Base-by-base conservation (phyloP, 2,113 vertebrate genomes). In the Enhydra lutris region DNA sequence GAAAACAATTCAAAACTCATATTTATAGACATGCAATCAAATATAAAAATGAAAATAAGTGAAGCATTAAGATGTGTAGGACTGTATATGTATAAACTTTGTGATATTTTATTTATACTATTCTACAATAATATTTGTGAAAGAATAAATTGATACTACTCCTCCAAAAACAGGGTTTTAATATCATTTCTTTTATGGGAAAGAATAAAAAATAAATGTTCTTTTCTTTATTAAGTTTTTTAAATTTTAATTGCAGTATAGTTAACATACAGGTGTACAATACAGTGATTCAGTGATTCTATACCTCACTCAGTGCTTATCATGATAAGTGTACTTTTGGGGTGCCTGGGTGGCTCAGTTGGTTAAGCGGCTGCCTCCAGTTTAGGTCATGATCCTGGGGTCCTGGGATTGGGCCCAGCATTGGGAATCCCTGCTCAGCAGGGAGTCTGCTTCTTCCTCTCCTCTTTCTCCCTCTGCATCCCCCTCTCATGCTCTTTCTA, bases 181-280 rank as follows among this genome's bases (percentile, higher is more conserved):
- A 11, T 83, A 79, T 52, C 7, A 73, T 42, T 91, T 91, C 15
- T 88, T 31, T 71, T 76, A 9, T 29, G 34, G 2, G 34, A 83
- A 90, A 74, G 2, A 31, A 90, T 74, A 73, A 52, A 94, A 76
- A 86, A 61, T 92, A 95, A 97, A 67, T 52, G 7, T 73, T 73
- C 67, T 93, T 89, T 18, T 76, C 42, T 76, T 76, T 76, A 45
- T 76, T 76, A n/a, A 20, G 7, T 69, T n/a, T 69, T 69, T 69
- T 10, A 0, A 4, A 39, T 76, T 76, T 76, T 76, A 76, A 47
- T 47, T 76, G 24, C 42, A 29, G 3, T 47, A 10, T 47, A 47
- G 24, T 47, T 45, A 76, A 17, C 42, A 24, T 42, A 73, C 21
- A 76, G 42, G 24, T 47, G 7, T 47, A 47, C 14, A 47, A 47